Evolutionary conservation across 2,113 vertebrate genomes (phyloP), one percentile per base, ranked within the genome.

Genomic region (Lepisosteus oculatus): DNA sequence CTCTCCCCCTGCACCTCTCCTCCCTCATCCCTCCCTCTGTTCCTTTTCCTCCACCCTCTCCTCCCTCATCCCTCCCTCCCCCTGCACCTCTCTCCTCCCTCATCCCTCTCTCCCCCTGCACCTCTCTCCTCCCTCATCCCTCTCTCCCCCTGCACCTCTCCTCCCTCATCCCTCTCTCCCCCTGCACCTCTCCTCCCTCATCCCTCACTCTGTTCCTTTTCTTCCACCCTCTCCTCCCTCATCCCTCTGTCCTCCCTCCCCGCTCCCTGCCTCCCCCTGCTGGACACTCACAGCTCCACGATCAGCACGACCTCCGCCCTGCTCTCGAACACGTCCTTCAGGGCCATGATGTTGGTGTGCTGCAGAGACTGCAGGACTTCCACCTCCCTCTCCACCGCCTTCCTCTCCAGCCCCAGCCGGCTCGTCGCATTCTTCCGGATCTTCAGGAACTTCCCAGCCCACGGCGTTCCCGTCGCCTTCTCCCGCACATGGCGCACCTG

Each of bases 301-400:
- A 95, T 65, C 0, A 91, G 90, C 68, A 93, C 92, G 86, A 91
- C 78, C 82, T 95, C 88, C 0, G 88, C 82, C 12, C 78, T 81
- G 84, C 91, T 88, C 78, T 90, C 77, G 0, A 95, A 95, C 64
- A 94, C 84, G 3, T 95, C 81, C 2, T 82, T 83, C 4, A 93
- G 85, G 7, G 54, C 62, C 79, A 93, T 85, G 57, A 93, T 81
- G 78, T 89, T 90, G 42, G 89, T 84, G 56, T 95, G 94, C 8
- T 81, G 56, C 3, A 93, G 79, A 15, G 80, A 74, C 72, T 87
- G 88, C 4, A 92, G 88, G 76, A 94, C 85, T 79, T 83, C 68
- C 44, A 93, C 89, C 68, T 93, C 88, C 0, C 71, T 65, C 79
- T 94, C 88, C 78, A 94, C 85, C 8, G 80, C 81, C 6, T 72